Evolutionary conservation across 2,888 invertebrate genomes (phyloP).

Genomic region (Lithosia quadra): DNA sequence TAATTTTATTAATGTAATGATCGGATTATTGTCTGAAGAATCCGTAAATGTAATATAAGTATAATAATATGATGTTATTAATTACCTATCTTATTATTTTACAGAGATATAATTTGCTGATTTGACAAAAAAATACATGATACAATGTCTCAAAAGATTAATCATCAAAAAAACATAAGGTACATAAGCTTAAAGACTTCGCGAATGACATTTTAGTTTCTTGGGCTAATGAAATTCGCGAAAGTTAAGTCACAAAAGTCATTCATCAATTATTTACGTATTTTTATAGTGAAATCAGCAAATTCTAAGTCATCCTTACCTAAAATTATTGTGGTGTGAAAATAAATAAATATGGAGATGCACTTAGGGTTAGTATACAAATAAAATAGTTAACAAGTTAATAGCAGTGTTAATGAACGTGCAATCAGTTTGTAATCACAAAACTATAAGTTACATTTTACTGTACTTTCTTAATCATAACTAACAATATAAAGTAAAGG

Average conservation of each 20-base stretch:
- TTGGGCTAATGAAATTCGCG: too few species aligned
- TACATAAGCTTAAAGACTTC: too few species aligned
- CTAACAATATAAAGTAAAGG: neutral
- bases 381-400: neutral
- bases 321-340: neutral
- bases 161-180: too few species aligned
- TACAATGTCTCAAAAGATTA: too few species aligned
- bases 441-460: neutral
- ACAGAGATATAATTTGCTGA: too few species aligned
- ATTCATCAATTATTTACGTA: neutral
- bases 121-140: too few species aligned
- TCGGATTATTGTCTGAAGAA: neutral
- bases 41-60: too few species aligned
- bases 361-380: neutral
- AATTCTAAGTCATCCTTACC: neutral
- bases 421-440: neutral
- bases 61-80: too few species aligned
- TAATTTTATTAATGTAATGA: neutral
- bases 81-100: too few species aligned
- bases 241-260: neutral
- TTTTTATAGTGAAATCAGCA: neutral
- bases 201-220: too few species aligned
- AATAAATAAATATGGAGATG: neutral
- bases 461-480: neutral
- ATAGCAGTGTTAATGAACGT: neutral